Base-by-base conservation (phyloP, 30 jellyfish, hydroid and myxozoan species). In the Catostylus mosaicus region DNA sequence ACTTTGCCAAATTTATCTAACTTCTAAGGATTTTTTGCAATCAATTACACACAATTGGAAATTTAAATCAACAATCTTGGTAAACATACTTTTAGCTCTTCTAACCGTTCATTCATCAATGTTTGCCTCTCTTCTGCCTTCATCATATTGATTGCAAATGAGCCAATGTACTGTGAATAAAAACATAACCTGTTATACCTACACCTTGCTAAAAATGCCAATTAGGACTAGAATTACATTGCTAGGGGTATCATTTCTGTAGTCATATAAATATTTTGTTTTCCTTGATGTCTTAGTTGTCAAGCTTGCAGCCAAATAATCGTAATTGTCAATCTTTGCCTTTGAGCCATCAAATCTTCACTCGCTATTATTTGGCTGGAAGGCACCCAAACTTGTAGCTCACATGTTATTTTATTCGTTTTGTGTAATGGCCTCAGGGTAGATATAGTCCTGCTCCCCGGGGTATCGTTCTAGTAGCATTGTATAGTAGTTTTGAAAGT, bases 71-170 rank as follows among this genome's bases (percentile, higher is more conserved):
- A n/a, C n/a, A n/a, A n/a, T n/a, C n/a, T n/a, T 43, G 8, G 38
- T 1, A 46, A 12, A 56, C 68, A 27, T 61, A 85, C 98, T 81
- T 78, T 91, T 57, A 84, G 61, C 48, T 91, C 98, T 22, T 76
- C 87, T 20, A 91, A 83, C 56, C 76, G 84, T 36, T 91, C 96
- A 67, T 91, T 85, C 85, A 91, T 89, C 77, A 79, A 46, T 29
- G 40, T 80, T 32, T 77, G 96, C 24, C 96, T 36, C 51, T 91
- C 98, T 38, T 85, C 94, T 0, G 87, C 50, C 29, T 75, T 84
- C 83, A 84, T 84, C 79, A 86, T 77, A 64, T 85, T 74, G 19
- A 91, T 82, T 10, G 98, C 98, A 56, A 84, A 54, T 56, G 98
- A 91, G 18, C 98, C 98, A 84, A 91, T 91, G 63, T 84, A 91